Percentiles rank a stretch among this genome's conserved stretches.
Conservation (phyloP, 2,888 invertebrate species). For the Nysson spinosus region DNA sequence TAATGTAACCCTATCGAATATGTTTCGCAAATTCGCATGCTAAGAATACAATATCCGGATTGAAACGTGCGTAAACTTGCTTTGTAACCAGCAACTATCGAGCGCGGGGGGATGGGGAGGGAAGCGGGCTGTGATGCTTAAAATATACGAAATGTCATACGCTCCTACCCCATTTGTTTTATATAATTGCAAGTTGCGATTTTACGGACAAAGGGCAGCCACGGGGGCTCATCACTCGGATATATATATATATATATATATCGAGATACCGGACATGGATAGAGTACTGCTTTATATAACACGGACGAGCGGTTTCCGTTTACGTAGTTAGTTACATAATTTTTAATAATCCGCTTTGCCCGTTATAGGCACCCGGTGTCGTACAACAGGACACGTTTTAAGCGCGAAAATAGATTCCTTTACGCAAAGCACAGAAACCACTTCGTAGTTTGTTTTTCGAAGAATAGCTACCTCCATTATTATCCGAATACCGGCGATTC, state of each 20-base stretch:
- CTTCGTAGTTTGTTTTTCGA: conserved; percentile 18
- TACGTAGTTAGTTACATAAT: conserved; percentile 63
- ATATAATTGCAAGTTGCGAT: conserved; percentile 28
- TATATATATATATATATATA: too few species aligned
- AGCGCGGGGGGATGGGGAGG: too few species aligned
- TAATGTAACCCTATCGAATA: too few species aligned
- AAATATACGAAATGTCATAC: not conserved
- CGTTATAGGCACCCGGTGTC: conserved; percentile 3
- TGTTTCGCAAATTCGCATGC: too few species aligned
- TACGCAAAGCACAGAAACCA: conserved; percentile 17
- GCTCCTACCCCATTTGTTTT: conserved; percentile 18
- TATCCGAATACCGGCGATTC: conserved; percentile 3
- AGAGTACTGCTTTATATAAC: conserved; percentile 42
- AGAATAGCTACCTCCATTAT: not conserved
- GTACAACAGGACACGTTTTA: conserved; percentile 15
- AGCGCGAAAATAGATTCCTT: conserved; percentile 36
- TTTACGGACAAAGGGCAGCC: conserved; percentile 19
- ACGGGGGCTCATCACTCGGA: conserved; percentile 4
- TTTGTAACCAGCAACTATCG: too few species aligned
- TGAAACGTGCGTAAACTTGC: too few species aligned
- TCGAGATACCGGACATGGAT: conserved; percentile 8
- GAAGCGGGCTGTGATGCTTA: not conserved
- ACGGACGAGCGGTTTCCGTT: conserved; percentile 33
- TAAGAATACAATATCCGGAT: too few species aligned
- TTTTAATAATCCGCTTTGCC: conserved; percentile 46